Evolutionary conservation across 2,888 invertebrate genomes (phyloP), one percentile per base, ranked within the genome.

Genomic region (Sclerodermus sp.): DNA sequence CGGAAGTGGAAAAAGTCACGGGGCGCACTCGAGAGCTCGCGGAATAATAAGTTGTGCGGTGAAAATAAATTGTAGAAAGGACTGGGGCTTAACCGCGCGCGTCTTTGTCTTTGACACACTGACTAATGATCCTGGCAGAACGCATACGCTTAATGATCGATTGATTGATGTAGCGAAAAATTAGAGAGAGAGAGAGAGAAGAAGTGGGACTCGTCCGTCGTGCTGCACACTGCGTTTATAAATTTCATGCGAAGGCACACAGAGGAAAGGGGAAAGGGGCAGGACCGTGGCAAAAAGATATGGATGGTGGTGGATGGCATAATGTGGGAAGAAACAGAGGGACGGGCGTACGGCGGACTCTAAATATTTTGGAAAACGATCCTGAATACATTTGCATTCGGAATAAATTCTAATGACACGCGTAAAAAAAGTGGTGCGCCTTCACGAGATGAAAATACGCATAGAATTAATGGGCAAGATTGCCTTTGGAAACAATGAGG

Each of bases 61-160:
- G 44, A 50, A 53, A 53, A 53, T 47, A 53, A 53, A 53, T 53
- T 37, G 50, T 50, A 47, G 40, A 42, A 50, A 53, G 44, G 16
- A 29, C 29, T 30, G 17, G 14, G 48, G 43, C 17, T 34, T 42
- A 36, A 42, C 41, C 51, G 29, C 31, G n/a, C n/a, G n/a, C n/a
- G n/a, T n/a, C n/a, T 53, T 61, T 66, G 66, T 55, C 65, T 65
- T 66, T 66, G 68, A 67, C 67, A 57, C 62, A 61, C 58, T 55
- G 56, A 65, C 64, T 64, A 67, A 66, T 62, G 67, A 64, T 63
- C 48, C 51, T n/a, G n/a, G n/a, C n/a, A n/a, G n/a, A n/a, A n/a
- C n/a, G n/a, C n/a, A n/a, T n/a, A n/a, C n/a, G 49, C 48, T 48
- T 57, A 62, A 56, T 57, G 62, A 64, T 62, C 53, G 57, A 62